Evolutionary conservation across 2,888 invertebrate genomes (phyloP).

Genomic region (Orchesella flavescens): DNA sequence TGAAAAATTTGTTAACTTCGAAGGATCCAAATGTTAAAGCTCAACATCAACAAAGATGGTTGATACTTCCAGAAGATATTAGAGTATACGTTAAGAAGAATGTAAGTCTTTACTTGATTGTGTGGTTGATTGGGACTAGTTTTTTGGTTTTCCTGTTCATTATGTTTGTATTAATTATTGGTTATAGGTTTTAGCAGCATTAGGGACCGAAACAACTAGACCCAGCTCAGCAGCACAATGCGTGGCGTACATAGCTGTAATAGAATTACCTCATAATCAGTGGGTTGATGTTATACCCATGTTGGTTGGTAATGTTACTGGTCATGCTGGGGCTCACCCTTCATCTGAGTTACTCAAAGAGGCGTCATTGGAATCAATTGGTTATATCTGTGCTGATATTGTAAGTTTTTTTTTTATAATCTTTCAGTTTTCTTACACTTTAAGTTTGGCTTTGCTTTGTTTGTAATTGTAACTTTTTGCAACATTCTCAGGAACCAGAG

Average conservation of each 20-base stretch:
- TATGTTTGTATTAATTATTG: not conserved
- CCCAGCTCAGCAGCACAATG: conserved; percentile 99
- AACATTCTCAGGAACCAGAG: conserved; percentile 81
- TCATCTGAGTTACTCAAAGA: conserved; percentile 96
- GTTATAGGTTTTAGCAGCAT: conserved; percentile 87
- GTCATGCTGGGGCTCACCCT: conserved; percentile 77
- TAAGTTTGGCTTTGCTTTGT: not conserved
- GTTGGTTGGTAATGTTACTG: conserved; percentile 91
- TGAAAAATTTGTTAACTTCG: conserved; percentile 97
- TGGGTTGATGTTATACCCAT: conserved; percentile 93
- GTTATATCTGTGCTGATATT: conserved; percentile 99
- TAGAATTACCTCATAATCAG: conserved; percentile 92
- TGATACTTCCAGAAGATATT: conserved; percentile 89
- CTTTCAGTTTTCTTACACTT: not conserved
- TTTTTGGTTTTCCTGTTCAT: not conserved
- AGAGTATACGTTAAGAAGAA: conserved; percentile 94
- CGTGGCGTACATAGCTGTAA: conserved; percentile 97
- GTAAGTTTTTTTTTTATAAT: conserved; percentile 74
- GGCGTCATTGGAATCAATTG: conserved; percentile 97
- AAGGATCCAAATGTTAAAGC: conserved; percentile 89
- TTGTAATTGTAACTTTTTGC: not conserved
- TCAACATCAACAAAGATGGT: conserved; percentile 94
- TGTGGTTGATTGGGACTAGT: not conserved
- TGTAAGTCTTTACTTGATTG: conserved; percentile 79
- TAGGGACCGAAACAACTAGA: conserved; percentile 95